Conservation (phyloP, 2,888 invertebrate genomes). For the Spodoptera picta region DNA sequence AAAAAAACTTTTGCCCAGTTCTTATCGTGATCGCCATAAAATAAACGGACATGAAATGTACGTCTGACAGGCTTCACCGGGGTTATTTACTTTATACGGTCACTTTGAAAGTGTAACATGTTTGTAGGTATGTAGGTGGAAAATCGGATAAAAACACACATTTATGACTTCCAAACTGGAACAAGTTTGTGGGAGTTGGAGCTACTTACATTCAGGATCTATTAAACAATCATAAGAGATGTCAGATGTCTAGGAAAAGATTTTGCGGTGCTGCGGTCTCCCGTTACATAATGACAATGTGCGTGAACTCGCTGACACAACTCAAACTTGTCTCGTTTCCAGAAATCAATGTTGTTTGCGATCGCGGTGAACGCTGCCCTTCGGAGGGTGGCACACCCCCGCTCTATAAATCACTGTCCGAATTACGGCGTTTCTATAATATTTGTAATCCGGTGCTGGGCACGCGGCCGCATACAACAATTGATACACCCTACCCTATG, state of each 20-base stretch:
- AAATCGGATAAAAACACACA: conserved; percentile 45
- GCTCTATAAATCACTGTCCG: conserved; percentile 88
- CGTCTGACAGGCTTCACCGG: conserved; percentile 37
- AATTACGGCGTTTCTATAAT: conserved; percentile 86
- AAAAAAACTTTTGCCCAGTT: conserved; percentile 52
- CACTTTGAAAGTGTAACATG: conserved; percentile 40
- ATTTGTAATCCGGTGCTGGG: conserved; percentile 78
- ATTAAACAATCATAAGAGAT: conserved; percentile 44
- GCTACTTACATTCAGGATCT: conserved; percentile 35
- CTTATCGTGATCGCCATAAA: conserved; percentile 57
- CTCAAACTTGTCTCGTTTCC: conserved; percentile 77
- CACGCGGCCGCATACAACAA: conserved; percentile 75
- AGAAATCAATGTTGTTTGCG: conserved; percentile 87
- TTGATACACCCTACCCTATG: conserved; percentile 71
- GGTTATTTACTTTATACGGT: conserved; percentile 37
- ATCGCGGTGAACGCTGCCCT: conserved; percentile 75
- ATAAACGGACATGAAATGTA: conserved; percentile 50
- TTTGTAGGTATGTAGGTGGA: conserved; percentile 44
- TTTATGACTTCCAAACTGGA: conserved; percentile 29
- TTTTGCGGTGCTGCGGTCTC: conserved; percentile 25
- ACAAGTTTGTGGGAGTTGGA: conserved; percentile 33
- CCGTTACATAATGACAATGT: conserved; percentile 52
- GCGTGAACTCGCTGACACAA: conserved; percentile 61
- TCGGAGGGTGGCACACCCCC: conserved; percentile 85
- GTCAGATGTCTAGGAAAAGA: conserved; percentile 42